A percentile compares a stretch with the other conserved stretches of the same genome.
phyloP scores from a whole-genome alignment of 1,140 invertebrate species.

The Colletes gigas region DNA sequence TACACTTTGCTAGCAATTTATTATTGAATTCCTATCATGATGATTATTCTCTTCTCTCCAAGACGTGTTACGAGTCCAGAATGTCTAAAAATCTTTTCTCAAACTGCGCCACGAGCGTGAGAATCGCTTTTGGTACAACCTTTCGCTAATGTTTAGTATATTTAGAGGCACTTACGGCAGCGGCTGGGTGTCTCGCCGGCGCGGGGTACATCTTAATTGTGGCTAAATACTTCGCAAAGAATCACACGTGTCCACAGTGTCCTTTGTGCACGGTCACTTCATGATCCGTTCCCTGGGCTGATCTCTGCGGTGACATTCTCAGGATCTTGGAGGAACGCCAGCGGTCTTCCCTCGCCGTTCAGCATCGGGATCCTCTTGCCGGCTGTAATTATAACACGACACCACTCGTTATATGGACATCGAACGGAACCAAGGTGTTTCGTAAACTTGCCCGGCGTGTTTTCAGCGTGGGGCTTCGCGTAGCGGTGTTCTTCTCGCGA shows the following conservation, averaged over 20 bases:
- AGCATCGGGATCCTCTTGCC: slow-evolving; percentile 28
- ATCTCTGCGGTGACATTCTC: slow-evolving; percentile 46
- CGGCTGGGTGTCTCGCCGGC: slow-evolving; percentile 83
- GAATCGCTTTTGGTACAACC: too few species aligned
- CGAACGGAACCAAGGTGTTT: slow-evolving; percentile 9
- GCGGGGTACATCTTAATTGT: slow-evolving; percentile 83
- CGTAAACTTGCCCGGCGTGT: not conserved
- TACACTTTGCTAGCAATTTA: too few species aligned
- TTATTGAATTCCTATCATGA: too few species aligned
- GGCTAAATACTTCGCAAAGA: slow-evolving; percentile 57
- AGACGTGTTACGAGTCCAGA: too few species aligned
- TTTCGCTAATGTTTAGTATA: too few species aligned
- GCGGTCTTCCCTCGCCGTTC: slow-evolving; percentile 9
- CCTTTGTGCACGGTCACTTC: slow-evolving; percentile 69
- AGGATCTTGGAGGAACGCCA: slow-evolving; percentile 53
- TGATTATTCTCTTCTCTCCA: too few species aligned
- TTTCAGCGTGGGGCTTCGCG: slow-evolving; percentile 22
- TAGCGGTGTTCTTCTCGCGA: not conserved
- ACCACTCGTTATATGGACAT: slow-evolving; percentile 51
- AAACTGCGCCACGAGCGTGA: too few species aligned
- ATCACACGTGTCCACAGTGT: slow-evolving; percentile 53
- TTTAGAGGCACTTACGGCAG: slow-evolving; percentile 80
- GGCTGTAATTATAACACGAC: slow-evolving; percentile 52
- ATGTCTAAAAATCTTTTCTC: too few species aligned
- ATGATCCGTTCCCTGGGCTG: slow-evolving; percentile 59